Conservation (phyloP, 2,888 invertebrate genomes). For the Metacarcinus magister region DNA sequence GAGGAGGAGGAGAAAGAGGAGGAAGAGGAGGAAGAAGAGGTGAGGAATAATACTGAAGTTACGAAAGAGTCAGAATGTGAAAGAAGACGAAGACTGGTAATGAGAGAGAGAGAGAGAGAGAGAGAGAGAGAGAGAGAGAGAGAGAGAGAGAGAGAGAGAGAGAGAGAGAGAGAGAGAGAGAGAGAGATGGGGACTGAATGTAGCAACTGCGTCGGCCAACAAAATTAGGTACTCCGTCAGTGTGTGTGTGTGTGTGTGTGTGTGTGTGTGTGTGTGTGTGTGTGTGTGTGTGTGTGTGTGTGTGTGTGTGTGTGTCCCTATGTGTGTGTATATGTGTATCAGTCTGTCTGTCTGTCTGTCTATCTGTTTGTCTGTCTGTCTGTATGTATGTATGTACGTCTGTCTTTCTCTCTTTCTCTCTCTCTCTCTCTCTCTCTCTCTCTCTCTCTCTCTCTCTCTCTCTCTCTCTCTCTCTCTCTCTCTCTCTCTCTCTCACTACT, state of each 20-base stretch:
- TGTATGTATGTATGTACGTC: not conserved
- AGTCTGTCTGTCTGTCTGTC: not conserved
- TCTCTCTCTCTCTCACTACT: too few relatives aligned
- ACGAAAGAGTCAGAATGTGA: not conserved
- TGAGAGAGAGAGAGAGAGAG: not conserved
- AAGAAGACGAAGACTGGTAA: not conserved
- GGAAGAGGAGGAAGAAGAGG: not conserved
- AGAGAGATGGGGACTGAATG: not conserved
- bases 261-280: slow-evolving; percentile 26
- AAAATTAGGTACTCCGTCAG: not conserved
- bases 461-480: too few relatives aligned
- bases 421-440: not conserved
- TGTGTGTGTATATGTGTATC: not conserved
- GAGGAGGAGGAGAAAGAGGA: not conserved
- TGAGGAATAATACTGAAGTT: not conserved
- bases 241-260: slow-evolving; percentile 12
- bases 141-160: slow-evolving; percentile 38
- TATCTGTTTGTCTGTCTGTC: not conserved
- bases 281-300: not conserved
- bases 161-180: not conserved
- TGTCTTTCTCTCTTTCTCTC: not conserved
- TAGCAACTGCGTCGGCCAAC: not conserved
- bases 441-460: not conserved
- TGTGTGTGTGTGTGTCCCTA: not conserved
- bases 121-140: slow-evolving; percentile 27